These are phyloP conservation scores for Oscheius sp. DNA, from an alignment of 2,888 invertebrate species.

Conservation along the genomic window DNA sequence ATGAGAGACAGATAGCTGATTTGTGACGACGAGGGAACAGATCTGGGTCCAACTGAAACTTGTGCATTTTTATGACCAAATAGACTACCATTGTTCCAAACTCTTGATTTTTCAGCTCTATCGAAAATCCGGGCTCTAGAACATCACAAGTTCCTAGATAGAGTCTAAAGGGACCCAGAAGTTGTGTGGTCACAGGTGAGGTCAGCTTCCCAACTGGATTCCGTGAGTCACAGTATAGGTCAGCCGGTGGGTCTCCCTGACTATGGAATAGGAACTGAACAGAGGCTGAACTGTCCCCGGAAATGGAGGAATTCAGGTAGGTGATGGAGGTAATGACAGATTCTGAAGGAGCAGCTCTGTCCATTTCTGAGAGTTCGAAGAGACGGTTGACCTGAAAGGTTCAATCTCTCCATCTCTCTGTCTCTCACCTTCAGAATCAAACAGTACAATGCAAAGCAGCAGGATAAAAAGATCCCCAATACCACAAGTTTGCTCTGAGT, in stretches of 20 bases:
- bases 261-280: conserved; percentile 26
- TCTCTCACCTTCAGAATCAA: conserved; percentile 9
- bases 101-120: conserved; percentile 24
- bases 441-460: conserved; percentile 29
- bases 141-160: conserved; percentile 26
- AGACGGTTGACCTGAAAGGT: conserved; percentile 6
- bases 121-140: conserved; percentile 19
- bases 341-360: conserved; percentile 1
- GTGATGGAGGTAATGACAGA: neutral
- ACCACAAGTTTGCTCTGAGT: conserved; percentile 13
- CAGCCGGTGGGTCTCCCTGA: neutral
- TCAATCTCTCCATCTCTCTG: too few species aligned
- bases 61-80: neutral
- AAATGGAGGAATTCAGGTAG: conserved; percentile 21
- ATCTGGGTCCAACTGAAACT: conserved; percentile 16
- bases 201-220: conserved; percentile 10
- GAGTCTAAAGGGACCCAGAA: conserved; percentile 12
- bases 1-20: conserved; percentile 27
- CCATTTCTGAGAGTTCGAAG: conserved; percentile 16
- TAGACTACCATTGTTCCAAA: conserved; percentile 8
- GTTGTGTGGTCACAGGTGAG: conserved; percentile 15
- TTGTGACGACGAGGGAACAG: conserved; percentile 7
- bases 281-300: conserved; percentile 14
- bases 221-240: conserved; percentile 23
- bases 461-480: neutral